Evolutionary conservation across 2,113 vertebrate genomes (phyloP).

Genomic region (Lichenostomus cassidix): DNA sequence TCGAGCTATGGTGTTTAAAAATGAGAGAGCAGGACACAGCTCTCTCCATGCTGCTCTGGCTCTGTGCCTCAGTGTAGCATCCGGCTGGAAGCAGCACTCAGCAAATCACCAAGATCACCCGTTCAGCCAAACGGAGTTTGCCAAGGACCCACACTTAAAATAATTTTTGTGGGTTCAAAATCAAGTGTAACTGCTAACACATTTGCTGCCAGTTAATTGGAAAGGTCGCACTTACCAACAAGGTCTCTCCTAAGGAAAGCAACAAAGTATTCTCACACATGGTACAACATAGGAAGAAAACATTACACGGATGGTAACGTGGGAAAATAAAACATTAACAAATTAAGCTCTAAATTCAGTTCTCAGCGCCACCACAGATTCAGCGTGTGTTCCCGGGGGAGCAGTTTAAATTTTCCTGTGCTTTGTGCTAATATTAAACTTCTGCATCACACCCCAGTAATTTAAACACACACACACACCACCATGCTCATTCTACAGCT

Average conservation of each 20-base stretch:
- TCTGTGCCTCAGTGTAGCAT: background rate
- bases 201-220: background rate
- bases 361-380: background rate
- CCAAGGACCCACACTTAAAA: background rate
- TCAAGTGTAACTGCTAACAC: background rate
- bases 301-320: background rate
- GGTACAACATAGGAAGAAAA: background rate
- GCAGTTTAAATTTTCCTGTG: background rate
- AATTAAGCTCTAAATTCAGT: conserved; percentile 10
- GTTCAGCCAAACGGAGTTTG: background rate
- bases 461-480: background rate
- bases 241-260: background rate
- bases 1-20: background rate
- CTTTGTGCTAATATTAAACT: conserved; percentile 27
- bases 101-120: background rate
- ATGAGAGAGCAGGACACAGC: fast-evolving
- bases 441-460: background rate
- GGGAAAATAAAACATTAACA: background rate
- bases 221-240: background rate
- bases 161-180: background rate
- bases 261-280: background rate
- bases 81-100: background rate
- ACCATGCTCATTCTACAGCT: background rate
- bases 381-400: fast-evolving
- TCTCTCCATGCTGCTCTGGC: background rate